Base-by-base conservation (phyloP, 2,888 invertebrate species). In the Heterodera filipjevi region DNA sequence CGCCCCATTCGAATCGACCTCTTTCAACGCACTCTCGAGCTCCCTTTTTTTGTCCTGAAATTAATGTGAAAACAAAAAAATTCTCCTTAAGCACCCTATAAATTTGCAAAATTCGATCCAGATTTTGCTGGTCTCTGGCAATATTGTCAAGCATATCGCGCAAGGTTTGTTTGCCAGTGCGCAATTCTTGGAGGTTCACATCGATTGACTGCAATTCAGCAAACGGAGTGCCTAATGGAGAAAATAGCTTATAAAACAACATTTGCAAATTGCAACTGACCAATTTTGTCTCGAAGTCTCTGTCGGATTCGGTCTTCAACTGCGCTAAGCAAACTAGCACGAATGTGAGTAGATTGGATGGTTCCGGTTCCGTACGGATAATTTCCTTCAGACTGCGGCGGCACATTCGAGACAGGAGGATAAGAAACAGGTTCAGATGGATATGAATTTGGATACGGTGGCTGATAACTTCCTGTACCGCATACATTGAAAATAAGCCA, bases 271-370 rank as follows among this genome's bases (percentile, higher is more conserved):
- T 44, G 19, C 0, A 66, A 35, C 8, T 95, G 95, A 86, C 94
- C 94, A 81, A 94, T 94, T 87, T 94, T 94, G 88, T 98, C 97
- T 86, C 93, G 93, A 85, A 98, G 92, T 82, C 94, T 92, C 81
- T 95, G 91, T 85, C 94, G 92, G 83, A 99, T 90, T 90, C 96
- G 96, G 89, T 99, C 97, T 90, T 96, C 95, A 0, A 98, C 94
- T 35, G 97, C 98, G 78, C 96, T 95, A 30, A 96, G 91, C 33
- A 99, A 91, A 0, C 97, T 98, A 39, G 94, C 95, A 89, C 94
- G 93, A 82, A 99, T 95, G 89, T 97, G 96, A 89, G 96, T 95
- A 86, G 96, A 95, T 72, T 95, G 94, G 79, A 96, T 95, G n/a
- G 95, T 95, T 32, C 94, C 94, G 30, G 75, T 79, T 32, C 64